A percentile compares a stretch with the other conserved stretches of the same genome.
These are phyloP conservation scores for Pelodiscus sinensis DNA, from an alignment of 2,113 vertebrate species.

Conservation along the genomic window DNA sequence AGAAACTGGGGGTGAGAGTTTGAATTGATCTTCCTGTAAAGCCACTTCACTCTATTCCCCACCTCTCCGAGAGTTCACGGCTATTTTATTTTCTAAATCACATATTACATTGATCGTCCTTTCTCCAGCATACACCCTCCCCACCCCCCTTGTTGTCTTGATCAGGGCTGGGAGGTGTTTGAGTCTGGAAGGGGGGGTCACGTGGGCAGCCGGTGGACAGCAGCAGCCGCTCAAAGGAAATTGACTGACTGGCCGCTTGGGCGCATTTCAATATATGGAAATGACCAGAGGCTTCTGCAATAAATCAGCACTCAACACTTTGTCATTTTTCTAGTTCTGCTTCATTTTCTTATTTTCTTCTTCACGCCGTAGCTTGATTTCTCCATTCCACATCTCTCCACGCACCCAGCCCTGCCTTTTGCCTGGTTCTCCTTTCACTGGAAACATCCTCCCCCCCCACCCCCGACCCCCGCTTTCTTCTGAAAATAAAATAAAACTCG, in stretches of 20 bases:
- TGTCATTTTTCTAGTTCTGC: slow-evolving; percentile 73
- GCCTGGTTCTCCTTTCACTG: slow-evolving; percentile 44
- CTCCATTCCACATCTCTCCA: not conserved
- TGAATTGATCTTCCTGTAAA: not conserved
- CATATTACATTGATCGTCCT: slow-evolving; percentile 22
- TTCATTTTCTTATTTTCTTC: slow-evolving; percentile 74
- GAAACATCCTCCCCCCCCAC: slow-evolving; percentile 33
- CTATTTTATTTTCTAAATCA: not conserved
- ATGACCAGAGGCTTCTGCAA: slow-evolving; percentile 84
- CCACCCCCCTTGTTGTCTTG: not conserved
- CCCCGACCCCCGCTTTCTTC: not conserved
- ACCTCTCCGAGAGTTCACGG: slow-evolving; percentile 20
- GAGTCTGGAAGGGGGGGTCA: slow-evolving; percentile 66
- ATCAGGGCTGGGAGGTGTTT: slow-evolving; percentile 25
- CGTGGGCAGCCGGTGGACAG: slow-evolving; percentile 77
- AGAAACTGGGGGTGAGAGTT: not conserved
- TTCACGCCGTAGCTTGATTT: slow-evolving; percentile 57
- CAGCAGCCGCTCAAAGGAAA: not conserved
- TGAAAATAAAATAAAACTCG: not conserved
- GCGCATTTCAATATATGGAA: slow-evolving; percentile 88
- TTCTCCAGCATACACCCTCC: not conserved
- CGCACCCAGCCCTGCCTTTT: not conserved
- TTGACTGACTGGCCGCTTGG: slow-evolving; percentile 85
- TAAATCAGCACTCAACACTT: slow-evolving; percentile 84
- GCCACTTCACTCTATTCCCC: slow-evolving; percentile 17